Percentiles rank a stretch among this genome's conserved stretches.
These are phyloP conservation scores for Drosophila tanythrix DNA, from an alignment of 2,888 invertebrate species.

Conservation along the genomic window DNA sequence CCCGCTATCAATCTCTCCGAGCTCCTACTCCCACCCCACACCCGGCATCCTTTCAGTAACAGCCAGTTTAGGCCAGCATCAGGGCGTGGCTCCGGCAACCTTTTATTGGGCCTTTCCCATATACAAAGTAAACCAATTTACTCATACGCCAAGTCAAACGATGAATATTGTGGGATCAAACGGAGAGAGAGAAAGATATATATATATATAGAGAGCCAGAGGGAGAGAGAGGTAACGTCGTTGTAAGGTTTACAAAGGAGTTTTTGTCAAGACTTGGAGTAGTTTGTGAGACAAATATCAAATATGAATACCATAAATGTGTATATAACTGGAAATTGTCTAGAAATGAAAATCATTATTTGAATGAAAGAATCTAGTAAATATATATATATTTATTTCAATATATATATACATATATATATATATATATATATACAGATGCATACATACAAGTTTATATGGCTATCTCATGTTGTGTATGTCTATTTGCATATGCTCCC, in stretches of 20 bases:
- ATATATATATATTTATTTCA: not conserved
- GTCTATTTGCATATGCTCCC: not conserved
- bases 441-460: not conserved
- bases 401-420: not conserved
- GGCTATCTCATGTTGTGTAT: not conserved
- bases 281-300: not conserved
- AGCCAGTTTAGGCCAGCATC: constrained; percentile 5
- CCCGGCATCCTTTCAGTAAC: not conserved
- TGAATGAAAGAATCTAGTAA: not conserved
- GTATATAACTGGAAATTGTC: not conserved
- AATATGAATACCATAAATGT: not conserved
- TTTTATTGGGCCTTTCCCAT: constrained; percentile 29
- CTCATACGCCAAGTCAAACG: constrained; percentile 67
- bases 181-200: not conserved
- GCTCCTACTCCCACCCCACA: not conserved
- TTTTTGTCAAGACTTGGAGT: not conserved
- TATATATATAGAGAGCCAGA: not conserved
- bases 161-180: not conserved
- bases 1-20: too few relatives aligned
- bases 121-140: constrained; percentile 52
- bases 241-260: not conserved
- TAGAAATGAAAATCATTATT: not conserved
- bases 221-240: not conserved
- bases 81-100: constrained; percentile 29
- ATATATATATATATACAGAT: not conserved